Base-by-base conservation (phyloP, 92 coral and sea anemone genomes). In the Porites rus region DNA sequence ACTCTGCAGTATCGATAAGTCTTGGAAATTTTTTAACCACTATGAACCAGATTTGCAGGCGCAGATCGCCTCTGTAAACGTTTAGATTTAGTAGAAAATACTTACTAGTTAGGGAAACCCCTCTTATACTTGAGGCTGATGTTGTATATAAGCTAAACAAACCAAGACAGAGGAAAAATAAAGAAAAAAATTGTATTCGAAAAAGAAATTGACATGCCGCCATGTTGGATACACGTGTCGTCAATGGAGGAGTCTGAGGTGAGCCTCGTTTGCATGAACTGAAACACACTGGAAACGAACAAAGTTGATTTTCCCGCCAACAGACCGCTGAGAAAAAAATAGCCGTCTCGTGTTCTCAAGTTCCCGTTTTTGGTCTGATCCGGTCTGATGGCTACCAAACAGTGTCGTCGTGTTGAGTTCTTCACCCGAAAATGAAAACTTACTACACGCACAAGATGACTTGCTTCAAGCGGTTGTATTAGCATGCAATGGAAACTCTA, bases 141-240 rank as follows among this genome's bases (percentile, higher is more conserved):
- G 63, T 70, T 31, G 72, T 25, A 60, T 64, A 58, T 5, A 43
- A 64, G 83, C 81, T 70, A 69, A 86, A 86, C 69, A 78, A 64
- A 1, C 20, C 75, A 82, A 87, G 72, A 28, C 67, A 20, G 54
- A 87, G 76, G 51, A 91, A 69, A 58, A 71, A 46, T 25, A 90
- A 43, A 62, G 90, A 77, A 87, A 87, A 53, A 21, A 68, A 72
- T 20, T 78, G 76, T 10, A 67, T 1, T 11, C 63, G 80, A 54
- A 12, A 62, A 18, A 38, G 13, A 43, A 16, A 64, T 20, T 50
- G 82, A 75, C 86, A 61, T 24, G 85, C 96, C 90, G 89, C 92
- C 96, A 93, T 91, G 88, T 93, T 93, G 92, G 85, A 85, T 93
- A 85, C 96, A 93, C 96, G 96, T 93, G 96, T 88, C 96, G 88